A percentile compares a stretch with the other conserved stretches of the same genome.
phyloP scores from a whole-genome alignment of 2,797 vertebrate genomes.

The Acropternis orthonyx region DNA sequence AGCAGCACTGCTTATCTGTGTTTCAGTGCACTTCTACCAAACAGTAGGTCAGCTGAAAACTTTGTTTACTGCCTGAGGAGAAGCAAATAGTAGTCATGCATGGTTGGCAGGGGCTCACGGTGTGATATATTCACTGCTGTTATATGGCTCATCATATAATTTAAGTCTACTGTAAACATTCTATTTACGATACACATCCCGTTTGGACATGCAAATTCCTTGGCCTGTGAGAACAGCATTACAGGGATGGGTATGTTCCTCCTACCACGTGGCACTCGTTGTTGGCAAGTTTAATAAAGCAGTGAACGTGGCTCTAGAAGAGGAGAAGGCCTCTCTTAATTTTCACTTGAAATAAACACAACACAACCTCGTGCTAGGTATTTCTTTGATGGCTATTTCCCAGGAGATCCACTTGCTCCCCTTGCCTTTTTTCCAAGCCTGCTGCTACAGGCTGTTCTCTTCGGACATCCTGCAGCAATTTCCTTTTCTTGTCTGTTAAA shows the following conservation, averaged over 20 bases:
- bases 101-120: conserved; percentile 25
- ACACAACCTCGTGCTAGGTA: background rate
- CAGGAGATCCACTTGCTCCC: background rate
- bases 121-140: conserved; percentile 46
- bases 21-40: conserved; percentile 55
- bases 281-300: conserved; percentile 17
- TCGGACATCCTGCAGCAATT: background rate
- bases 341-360: conserved; percentile 34
- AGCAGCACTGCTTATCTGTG: conserved; percentile 34
- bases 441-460: background rate
- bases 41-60: conserved; percentile 66
- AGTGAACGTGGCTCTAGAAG: conserved; percentile 5
- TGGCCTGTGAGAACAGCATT: conserved; percentile 33
- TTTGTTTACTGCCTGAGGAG: conserved; percentile 61
- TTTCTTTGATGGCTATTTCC: background rate
- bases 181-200: conserved; percentile 49
- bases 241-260: background rate
- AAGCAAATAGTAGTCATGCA: conserved; percentile 60
- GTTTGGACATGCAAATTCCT: conserved; percentile 42
- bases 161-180: conserved; percentile 56
- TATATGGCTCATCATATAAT: conserved; percentile 59
- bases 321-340: conserved; percentile 1
- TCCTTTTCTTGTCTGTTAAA: background rate
- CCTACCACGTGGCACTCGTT: background rate
- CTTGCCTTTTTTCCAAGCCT: background rate